These are phyloP conservation scores for Xenus cinereus DNA, from an alignment of 2,113 vertebrate genomes.

Conservation along the genomic window DNA sequence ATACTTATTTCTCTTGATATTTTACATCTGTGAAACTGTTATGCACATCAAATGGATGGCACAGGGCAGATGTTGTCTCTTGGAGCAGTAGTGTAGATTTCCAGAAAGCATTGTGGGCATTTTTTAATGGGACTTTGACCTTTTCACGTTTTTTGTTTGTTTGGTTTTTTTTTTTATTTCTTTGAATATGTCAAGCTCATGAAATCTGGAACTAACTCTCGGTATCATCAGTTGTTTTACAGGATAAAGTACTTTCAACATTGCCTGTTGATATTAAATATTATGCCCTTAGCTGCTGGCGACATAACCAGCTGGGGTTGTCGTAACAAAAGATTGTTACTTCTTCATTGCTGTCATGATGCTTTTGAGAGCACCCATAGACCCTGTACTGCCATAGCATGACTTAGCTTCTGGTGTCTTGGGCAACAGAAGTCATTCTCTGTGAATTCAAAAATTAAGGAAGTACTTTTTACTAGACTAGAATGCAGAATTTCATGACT, in stretches of 20 bases:
- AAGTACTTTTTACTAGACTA: not conserved
- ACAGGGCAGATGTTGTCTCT: not conserved
- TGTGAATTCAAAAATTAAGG: not conserved
- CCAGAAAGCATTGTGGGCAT: not conserved
- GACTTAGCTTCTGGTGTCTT: not conserved
- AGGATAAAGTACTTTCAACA: not conserved
- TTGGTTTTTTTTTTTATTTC: not conserved
- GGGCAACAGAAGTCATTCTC: not conserved
- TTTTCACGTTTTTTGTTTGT: not conserved
- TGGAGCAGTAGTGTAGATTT: not conserved
- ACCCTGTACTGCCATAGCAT: not conserved
- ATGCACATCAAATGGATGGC: not conserved
- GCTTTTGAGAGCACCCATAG: not conserved
- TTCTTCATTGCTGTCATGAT: not conserved
- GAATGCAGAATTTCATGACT: not conserved
- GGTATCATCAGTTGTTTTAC: not conserved
- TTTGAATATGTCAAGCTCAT: not conserved
- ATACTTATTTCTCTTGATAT: not conserved
- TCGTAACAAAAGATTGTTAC: not conserved
- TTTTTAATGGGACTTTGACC: not conserved
- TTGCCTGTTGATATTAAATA: not conserved
- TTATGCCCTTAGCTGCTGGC: not conserved
- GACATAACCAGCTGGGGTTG: not conserved
- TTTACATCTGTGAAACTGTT: not conserved
- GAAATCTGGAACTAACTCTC: too few relatives aligned